phyloP scores from a whole-genome alignment of 2,888 invertebrate genomes.

The Spisula subtruncata region DNA sequence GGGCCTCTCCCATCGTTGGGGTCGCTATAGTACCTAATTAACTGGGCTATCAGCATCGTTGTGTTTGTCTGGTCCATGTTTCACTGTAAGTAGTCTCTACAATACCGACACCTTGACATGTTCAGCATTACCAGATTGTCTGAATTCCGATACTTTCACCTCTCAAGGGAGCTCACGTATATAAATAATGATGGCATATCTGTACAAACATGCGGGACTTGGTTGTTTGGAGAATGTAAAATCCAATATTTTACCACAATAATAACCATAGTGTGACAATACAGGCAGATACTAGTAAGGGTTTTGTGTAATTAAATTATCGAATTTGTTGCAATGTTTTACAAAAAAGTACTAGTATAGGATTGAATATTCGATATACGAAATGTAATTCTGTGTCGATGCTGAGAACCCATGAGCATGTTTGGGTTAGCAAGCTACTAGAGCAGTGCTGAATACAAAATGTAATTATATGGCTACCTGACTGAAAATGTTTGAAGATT shows the following conservation, averaged over 20 bases:
- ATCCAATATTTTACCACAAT: neutral
- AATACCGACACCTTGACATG: neutral
- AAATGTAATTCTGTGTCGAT: neutral
- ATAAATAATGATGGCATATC: neutral
- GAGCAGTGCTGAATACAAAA: neutral
- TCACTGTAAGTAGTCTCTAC: neutral
- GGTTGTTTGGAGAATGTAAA: neutral
- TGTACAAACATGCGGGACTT: conserved; percentile 1
- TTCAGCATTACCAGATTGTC: neutral
- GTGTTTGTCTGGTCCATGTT: neutral
- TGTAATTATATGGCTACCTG: neutral
- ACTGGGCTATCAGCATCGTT: neutral
- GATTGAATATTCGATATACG: no score
- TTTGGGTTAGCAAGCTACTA: neutral
- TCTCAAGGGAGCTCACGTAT: neutral
- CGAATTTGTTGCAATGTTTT: no score
- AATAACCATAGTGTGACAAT: neutral
- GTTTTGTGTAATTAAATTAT: no score
- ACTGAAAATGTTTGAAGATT: no score
- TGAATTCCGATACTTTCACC: neutral
- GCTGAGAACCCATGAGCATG: neutral
- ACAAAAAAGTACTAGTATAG: no score
- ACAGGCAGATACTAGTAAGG: no score
- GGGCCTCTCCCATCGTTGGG: no score
- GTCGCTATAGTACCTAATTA: no score